Evolutionary conservation across 2,113 vertebrate species (phyloP), one percentile per base, ranked within the genome.

Genomic region (Chrysemys picta): DNA sequence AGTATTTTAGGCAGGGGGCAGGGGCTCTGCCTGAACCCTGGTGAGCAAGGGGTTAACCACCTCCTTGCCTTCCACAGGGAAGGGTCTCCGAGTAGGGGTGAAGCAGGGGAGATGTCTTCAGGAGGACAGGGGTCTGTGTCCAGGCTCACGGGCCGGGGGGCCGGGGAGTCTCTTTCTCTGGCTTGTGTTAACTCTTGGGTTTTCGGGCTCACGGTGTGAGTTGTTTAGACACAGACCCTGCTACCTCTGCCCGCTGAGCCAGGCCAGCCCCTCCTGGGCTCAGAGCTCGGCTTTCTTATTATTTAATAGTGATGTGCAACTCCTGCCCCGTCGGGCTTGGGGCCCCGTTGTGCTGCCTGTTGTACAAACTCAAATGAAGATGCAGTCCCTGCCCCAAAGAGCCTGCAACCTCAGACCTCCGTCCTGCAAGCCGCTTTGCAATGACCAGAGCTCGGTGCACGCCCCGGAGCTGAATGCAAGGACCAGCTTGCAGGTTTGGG

Each of bases 391-490:
- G 31, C 62, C 62, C 62, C 17, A 1, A n/a, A n/a, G 35, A 35
- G 65, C 35, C 35, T n/a, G 65, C 6, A 10, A 3, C 65, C 65
- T 72, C 65, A 72, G n/a, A 4, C 65, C 35, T 22, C n/a, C 19
- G 2, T 38, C n/a, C 35, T 35, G 16, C 16, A n/a, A n/a, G 62
- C 31, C 27, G 3, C 59, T 8, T 59, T 31, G 27, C 10, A 2
- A 16, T 62, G 59, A 4, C 59, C 31, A 31, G 59, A 2, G 19
- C 65, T 38, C 5, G 19, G 35, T 10, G 17, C 65, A 5, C 35
- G 65, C 17, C 8, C 16, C 3, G 27, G 29, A 29, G 83, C 92
- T 5, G 65, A 0, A 4, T 22, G 80, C 1, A 0, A 45, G 84
- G 85, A 54, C 2, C 65, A 10, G 35, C 19, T 22, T 21, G 65